phyloP scores from a whole-genome alignment of 2,113 vertebrate species.

The Chauna torquata region DNA sequence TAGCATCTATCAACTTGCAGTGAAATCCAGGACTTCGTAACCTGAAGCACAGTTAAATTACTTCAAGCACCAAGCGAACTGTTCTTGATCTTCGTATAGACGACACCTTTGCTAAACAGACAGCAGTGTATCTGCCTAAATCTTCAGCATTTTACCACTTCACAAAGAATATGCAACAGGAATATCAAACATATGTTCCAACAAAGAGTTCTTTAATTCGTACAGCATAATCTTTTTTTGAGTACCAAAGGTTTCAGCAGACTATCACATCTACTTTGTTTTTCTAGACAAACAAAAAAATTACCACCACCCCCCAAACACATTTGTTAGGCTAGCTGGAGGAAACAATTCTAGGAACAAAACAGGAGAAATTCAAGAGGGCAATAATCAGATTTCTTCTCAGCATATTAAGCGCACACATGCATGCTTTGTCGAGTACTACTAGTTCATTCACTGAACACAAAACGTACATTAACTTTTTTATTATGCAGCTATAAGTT shows the following conservation, averaged over 20 bases:
- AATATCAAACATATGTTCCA: background rate
- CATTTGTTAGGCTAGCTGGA: background rate
- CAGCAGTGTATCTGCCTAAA: background rate
- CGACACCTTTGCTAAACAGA: conserved; percentile 24
- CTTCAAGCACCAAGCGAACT: background rate
- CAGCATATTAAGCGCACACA: fast-evolving
- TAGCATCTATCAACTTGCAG: background rate
- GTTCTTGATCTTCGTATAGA: conserved; percentile 34
- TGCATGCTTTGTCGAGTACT: background rate
- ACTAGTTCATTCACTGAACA: background rate
- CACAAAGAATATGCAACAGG: background rate
- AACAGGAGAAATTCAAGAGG: background rate
- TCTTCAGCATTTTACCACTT: background rate
- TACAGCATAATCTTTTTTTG: background rate
- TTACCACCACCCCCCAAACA: background rate
- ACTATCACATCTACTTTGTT: conserved; percentile 17
- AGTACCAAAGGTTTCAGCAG: conserved; percentile 5
- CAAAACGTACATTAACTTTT: background rate
- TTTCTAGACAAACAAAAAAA: background rate
- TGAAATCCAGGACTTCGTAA: conserved; percentile 5
- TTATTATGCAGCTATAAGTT: background rate
- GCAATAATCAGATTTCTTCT: background rate
- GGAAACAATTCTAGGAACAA: background rate
- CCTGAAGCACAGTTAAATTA: conserved; percentile 21
- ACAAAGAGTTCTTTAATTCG: conserved; percentile 17